A percentile compares a stretch with the other conserved stretches of the same genome.
Conservation (phyloP, 2,888 invertebrate species). For the Stramonita haemastoma region DNA sequence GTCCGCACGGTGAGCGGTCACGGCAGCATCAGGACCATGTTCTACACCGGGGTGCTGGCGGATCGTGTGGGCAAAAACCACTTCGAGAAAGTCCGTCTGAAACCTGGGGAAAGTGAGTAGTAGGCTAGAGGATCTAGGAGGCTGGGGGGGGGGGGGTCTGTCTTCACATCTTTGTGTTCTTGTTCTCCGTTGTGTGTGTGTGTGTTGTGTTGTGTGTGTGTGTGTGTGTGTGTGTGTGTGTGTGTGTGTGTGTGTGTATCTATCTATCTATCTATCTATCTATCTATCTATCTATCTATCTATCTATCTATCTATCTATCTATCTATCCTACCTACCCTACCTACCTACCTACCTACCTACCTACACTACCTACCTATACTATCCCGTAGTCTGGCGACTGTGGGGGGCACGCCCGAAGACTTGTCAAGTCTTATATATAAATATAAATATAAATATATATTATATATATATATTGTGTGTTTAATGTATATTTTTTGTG, state of each 20-base stretch:
- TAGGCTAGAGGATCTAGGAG: not conserved
- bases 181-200: not conserved
- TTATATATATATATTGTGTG: too few relatives aligned
- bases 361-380: too few relatives aligned
- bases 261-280: not conserved
- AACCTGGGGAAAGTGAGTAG: not conserved
- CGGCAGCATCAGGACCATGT: constrained; percentile 3
- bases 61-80: not conserved
- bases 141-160: too few relatives aligned
- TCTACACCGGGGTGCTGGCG: not conserved
- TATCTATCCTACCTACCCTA: too few relatives aligned
- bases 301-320: not conserved
- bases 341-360: too few relatives aligned
- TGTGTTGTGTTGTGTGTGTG: not conserved
- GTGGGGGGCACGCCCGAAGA: too few relatives aligned
- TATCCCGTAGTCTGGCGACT: too few relatives aligned
- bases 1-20: not conserved
- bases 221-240: not conserved
- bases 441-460: too few relatives aligned
- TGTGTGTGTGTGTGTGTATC: not conserved
- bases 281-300: not conserved
- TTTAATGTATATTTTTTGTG: too few relatives aligned
- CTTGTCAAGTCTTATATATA: too few relatives aligned
- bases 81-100: not conserved
- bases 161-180: too few relatives aligned